These are phyloP conservation scores for Microtus ochrogaster DNA, from an alignment of 2,113 vertebrate genomes.

Conservation along the genomic window DNA sequence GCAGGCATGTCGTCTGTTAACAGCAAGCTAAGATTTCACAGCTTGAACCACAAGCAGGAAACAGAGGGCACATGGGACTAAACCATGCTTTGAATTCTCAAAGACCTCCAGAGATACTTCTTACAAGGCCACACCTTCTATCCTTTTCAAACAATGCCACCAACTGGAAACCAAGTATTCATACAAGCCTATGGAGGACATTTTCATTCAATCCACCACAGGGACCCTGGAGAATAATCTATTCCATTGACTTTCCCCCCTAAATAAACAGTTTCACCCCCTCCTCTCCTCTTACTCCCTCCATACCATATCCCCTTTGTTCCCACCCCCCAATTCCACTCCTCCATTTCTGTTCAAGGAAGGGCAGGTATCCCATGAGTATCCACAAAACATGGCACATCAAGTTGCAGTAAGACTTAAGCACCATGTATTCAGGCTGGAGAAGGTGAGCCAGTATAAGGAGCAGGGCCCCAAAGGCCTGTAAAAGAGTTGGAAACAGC, in stretches of 20 bases:
- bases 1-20: not conserved
- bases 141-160: not conserved
- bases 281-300: not conserved
- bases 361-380: not conserved
- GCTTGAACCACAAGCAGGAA: not conserved
- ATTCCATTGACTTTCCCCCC: not conserved
- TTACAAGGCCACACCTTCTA: not conserved
- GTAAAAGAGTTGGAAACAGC: no score
- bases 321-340: not conserved
- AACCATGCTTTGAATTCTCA: not conserved
- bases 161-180: not conserved
- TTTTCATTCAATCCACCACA: not conserved
- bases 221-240: not conserved
- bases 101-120: not conserved
- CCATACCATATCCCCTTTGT: no score
- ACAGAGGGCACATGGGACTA: not conserved
- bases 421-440: not conserved
- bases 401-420: not conserved
- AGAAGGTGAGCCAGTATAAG: no score
- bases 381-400: not conserved
- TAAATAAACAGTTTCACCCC: not conserved
- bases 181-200: not conserved
- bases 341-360: not conserved
- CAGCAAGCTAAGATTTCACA: not conserved
- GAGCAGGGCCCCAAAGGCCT: no score